phyloP scores from a whole-genome alignment of 2,113 vertebrate genomes.

The Myotis brandtii region DNA sequence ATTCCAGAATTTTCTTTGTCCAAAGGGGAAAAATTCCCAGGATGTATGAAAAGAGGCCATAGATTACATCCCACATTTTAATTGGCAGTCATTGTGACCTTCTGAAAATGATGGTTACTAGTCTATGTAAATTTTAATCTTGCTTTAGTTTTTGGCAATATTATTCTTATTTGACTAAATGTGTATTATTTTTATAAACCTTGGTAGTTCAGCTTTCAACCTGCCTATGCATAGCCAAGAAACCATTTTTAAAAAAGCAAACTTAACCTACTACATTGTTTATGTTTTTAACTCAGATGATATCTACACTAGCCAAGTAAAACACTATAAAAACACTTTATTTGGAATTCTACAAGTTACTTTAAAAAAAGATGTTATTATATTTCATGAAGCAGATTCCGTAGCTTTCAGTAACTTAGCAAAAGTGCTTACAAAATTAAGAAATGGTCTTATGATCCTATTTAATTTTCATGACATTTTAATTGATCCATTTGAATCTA shows the following conservation, averaged over 20 bases:
- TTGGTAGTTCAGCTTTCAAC: conserved; percentile 43
- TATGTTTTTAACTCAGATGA: conserved; percentile 55
- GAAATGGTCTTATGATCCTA: conserved; percentile 14
- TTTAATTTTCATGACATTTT: conserved; percentile 48
- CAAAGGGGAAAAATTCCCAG: neutral
- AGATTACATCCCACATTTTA: neutral
- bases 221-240: conserved; percentile 51
- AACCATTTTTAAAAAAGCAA: conserved; percentile 52
- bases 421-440: conserved; percentile 48
- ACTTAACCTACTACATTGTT: conserved; percentile 62
- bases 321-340: conserved; percentile 60
- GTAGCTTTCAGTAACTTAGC: conserved; percentile 41
- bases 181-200: conserved; percentile 42
- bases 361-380: conserved; percentile 35
- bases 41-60: neutral
- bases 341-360: conserved; percentile 59
- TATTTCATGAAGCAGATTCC: conserved; percentile 45
- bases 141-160: neutral
- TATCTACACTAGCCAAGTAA: conserved; percentile 43
- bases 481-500: conserved; percentile 10
- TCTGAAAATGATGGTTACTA: conserved; percentile 22
- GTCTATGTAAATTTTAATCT: conserved; percentile 17
- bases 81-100: conserved; percentile 6
- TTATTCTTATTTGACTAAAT: conserved; percentile 51
- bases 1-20: conserved; percentile 41